phyloP scores from a whole-genome alignment of 2,113 vertebrate species.

The Aythya baeri region DNA sequence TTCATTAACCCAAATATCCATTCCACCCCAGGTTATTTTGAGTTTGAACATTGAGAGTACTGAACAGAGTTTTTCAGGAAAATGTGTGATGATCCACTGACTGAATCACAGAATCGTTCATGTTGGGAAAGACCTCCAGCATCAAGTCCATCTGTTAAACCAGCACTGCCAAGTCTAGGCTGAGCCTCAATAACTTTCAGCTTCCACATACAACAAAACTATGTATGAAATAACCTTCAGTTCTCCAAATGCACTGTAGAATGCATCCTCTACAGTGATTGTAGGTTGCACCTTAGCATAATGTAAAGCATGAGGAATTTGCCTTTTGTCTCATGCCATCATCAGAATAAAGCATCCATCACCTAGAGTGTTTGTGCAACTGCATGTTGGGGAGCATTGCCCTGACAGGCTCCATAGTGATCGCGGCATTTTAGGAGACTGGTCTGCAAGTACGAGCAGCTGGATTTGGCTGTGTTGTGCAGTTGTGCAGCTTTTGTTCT shows the following conservation, averaged over 20 bases:
- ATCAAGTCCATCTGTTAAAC: too few relatives aligned
- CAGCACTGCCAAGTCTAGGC: too few relatives aligned
- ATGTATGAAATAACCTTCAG: neutral
- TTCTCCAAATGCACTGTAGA: neutral
- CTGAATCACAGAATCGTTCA: neutral
- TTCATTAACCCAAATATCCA: neutral
- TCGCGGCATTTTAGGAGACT: accelerated
- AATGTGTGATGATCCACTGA: neutral
- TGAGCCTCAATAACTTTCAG: neutral
- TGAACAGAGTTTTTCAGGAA: neutral
- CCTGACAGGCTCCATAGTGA: neutral
- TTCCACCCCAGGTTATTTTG: neutral
- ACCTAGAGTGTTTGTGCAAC: neutral
- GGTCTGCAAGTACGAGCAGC: neutral
- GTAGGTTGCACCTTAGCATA: neutral
- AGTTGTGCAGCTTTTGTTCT: neutral
- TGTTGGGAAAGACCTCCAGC: too few relatives aligned
- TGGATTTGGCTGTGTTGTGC: neutral
- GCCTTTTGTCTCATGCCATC: neutral
- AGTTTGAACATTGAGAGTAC: neutral
- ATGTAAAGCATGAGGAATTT: neutral
- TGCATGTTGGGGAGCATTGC: neutral
- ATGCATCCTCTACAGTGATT: neutral
- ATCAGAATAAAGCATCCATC: neutral
- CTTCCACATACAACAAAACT: neutral